A percentile compares a stretch with the other conserved stretches of the same genome.
These are phyloP conservation scores for Euzophera pinguis DNA, from an alignment of 2,888 invertebrate species.

Conservation along the genomic window DNA sequence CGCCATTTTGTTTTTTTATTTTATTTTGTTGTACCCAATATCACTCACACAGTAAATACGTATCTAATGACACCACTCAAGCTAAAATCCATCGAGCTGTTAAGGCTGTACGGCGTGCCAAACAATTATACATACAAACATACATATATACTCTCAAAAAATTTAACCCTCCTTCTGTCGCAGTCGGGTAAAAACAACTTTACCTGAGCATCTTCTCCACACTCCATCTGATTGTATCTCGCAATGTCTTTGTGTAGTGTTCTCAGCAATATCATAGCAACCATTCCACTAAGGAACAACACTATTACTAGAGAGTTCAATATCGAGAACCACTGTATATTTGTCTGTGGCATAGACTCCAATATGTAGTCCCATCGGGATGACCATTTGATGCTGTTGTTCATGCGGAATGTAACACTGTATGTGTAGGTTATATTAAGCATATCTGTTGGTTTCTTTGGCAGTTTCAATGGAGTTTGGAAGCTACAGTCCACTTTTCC, in stretches of 20 bases:
- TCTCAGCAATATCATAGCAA: constrained; percentile 98
- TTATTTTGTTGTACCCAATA: no score
- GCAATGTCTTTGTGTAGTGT: constrained; percentile 99
- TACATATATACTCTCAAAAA: no score
- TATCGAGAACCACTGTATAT: constrained; percentile 99
- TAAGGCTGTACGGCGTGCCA: no score
- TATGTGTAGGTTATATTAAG: constrained; percentile 92
- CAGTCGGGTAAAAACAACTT: constrained; percentile 50
- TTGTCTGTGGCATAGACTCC: constrained; percentile 98
- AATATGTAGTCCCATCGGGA: constrained; percentile 99
- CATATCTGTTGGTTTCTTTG: constrained; percentile 71
- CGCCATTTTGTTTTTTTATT: no score
- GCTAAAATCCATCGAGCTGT: no score
- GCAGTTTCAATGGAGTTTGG: constrained; percentile 85
- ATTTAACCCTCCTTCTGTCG: no score
- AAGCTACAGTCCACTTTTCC: constrained; percentile 70
- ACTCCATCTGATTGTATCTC: constrained; percentile 97
- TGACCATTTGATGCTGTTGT: constrained; percentile 96
- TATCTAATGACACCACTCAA: no score
- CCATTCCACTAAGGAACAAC: constrained; percentile 98
- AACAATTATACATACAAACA: no score
- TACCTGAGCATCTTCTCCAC: constrained; percentile 95
- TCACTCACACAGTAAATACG: no score
- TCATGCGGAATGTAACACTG: constrained; percentile 88
- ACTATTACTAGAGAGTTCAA: constrained; percentile 98